phyloP scores from a whole-genome alignment of 2,888 invertebrate genomes.

The Molanna angustata region DNA sequence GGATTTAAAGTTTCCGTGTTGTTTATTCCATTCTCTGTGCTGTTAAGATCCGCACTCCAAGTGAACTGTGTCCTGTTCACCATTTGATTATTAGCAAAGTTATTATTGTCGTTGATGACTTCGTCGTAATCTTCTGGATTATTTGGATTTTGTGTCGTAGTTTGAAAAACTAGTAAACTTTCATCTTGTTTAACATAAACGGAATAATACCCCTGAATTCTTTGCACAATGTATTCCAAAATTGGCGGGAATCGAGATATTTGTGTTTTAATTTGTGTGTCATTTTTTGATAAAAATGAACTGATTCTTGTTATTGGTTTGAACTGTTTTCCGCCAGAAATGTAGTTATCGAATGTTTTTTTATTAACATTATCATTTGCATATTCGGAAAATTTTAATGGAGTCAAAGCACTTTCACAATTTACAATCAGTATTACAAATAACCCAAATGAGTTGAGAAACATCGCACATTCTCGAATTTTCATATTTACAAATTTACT shows the following conservation, averaged over 20 bases:
- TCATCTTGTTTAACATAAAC: slow-evolving; percentile 60
- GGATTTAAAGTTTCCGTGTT: neutral
- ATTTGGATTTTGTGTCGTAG: slow-evolving; percentile 7
- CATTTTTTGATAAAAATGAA: no score
- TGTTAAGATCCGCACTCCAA: neutral
- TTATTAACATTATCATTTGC: neutral
- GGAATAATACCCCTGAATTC: slow-evolving; percentile 67
- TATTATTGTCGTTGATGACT: neutral
- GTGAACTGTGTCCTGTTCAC: neutral
- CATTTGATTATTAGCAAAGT: neutral
- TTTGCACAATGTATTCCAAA: slow-evolving; percentile 65
- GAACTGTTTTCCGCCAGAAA: neutral
- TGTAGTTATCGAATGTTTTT: neutral
- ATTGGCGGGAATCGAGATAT: slow-evolving; percentile 63
- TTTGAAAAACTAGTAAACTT: slow-evolving; percentile 35
- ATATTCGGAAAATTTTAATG: no score
- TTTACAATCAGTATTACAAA: no score
- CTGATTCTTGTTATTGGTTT: no score
- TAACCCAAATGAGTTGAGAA: no score
- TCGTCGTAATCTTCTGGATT: slow-evolving; percentile 1
- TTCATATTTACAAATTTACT: no score
- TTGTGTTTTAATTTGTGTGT: no score
- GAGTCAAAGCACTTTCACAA: no score
- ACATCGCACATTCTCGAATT: no score
- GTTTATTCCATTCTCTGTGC: slow-evolving; percentile 4